These are phyloP conservation scores for Gisinianus flammeolus DNA, from an alignment of 2,888 invertebrate species.

Conservation along the genomic window DNA sequence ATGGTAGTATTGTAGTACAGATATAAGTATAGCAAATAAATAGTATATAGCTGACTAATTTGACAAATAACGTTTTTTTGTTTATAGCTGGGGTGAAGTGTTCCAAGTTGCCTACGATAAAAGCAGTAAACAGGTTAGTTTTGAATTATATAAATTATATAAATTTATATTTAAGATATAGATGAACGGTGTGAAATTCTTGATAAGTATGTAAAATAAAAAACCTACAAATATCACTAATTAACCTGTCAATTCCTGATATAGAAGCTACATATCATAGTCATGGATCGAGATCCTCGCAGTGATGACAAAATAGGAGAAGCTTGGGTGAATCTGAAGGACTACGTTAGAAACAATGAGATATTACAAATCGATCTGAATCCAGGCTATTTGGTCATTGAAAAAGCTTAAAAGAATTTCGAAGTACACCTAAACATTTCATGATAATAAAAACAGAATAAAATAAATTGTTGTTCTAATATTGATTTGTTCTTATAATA, in stretches of 20 bases:
- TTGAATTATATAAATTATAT: not conserved
- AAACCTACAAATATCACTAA: not conserved
- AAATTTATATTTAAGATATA: not conserved
- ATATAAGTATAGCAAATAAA: no score
- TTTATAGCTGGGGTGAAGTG: constrained; percentile 8
- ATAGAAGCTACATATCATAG: constrained; percentile 2
- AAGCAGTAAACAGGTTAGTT: not conserved
- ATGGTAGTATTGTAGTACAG: not conserved
- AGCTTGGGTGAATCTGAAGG: not conserved
- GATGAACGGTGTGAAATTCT: not conserved
- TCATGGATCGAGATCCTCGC: constrained; percentile 16
- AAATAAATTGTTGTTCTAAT: no score
- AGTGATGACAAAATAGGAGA: constrained; percentile 11
- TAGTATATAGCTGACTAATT: no score
- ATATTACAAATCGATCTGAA: not conserved
- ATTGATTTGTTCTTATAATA: no score
- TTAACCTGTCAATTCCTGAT: not conserved
- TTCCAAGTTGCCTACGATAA: not conserved
- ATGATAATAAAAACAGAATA: no score
- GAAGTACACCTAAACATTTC: not conserved
- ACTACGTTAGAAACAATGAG: constrained; percentile 5
- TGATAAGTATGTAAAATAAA: not conserved
- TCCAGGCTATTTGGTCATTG: not conserved
- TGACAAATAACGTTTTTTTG: not conserved
- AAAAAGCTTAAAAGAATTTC: not conserved